phyloP scores from a whole-genome alignment of 2,888 invertebrate genomes.

The Leucoptera coffeella region DNA sequence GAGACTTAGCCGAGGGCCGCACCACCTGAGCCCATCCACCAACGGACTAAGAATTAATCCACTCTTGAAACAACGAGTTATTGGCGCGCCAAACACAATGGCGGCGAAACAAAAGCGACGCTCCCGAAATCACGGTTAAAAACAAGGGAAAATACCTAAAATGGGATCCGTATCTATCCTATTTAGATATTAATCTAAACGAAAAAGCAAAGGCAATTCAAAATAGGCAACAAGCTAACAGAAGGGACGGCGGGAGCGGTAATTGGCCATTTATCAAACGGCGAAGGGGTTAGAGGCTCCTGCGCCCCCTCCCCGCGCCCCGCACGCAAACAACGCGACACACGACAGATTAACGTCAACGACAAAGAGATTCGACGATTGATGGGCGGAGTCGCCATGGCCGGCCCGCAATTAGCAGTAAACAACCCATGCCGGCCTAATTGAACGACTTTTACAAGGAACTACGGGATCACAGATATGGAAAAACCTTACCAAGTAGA shows the following conservation, averaged over 20 bases:
- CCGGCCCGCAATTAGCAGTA: slow-evolving; percentile 13
- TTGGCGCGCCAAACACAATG: slow-evolving; percentile 24
- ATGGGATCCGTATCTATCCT: slow-evolving; percentile 51
- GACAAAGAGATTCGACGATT: slow-evolving; percentile 18
- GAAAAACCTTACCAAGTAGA: too few relatives aligned
- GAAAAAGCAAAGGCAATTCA: slow-evolving; percentile 54
- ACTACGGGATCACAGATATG: too few relatives aligned
- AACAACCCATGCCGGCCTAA: too few relatives aligned
- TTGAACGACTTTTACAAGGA: too few relatives aligned
- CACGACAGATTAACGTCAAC: slow-evolving; percentile 12
- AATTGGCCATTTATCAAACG: slow-evolving; percentile 57
- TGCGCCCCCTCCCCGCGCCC: slow-evolving; percentile 28
- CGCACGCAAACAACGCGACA: too few relatives aligned
- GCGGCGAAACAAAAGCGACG: slow-evolving; percentile 19
- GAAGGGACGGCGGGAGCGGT: slow-evolving; percentile 45
- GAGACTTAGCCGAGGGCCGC: slow-evolving; percentile 22
- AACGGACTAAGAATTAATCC: slow-evolving; percentile 4
- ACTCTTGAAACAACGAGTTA: slow-evolving; percentile 2
- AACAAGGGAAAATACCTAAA: slow-evolving; percentile 50
- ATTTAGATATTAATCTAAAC: slow-evolving; percentile 55
- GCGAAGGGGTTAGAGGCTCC: slow-evolving; percentile 50
- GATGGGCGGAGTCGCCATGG: slow-evolving; percentile 12
- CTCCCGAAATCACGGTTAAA: slow-evolving; percentile 46
- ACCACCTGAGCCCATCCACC: slow-evolving; percentile 24
- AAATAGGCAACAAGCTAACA: slow-evolving; percentile 54